These are phyloP conservation scores for Gopherus evgoodei DNA, from an alignment of 2,113 vertebrate genomes.

Conservation along the genomic window DNA sequence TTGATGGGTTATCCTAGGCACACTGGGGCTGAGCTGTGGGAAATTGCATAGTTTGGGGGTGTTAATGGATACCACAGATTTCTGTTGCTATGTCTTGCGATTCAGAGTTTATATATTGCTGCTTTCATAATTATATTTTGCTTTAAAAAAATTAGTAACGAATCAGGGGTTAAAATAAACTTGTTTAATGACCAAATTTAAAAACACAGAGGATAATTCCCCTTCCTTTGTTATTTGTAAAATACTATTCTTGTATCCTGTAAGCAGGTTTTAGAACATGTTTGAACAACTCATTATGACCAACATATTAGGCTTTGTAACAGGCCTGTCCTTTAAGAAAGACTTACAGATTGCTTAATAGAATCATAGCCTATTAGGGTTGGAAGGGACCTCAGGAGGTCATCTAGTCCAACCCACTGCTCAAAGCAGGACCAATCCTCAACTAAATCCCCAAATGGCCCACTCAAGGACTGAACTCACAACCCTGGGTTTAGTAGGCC, in stretches of 20 bases:
- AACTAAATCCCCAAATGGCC: no score
- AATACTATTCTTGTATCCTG: not conserved
- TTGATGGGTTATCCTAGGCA: accelerated
- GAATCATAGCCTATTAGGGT: no score
- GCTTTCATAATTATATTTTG: no score
- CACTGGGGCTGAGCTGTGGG: accelerated
- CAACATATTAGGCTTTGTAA: not conserved
- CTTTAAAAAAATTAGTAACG: no score
- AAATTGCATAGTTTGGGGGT: not conserved
- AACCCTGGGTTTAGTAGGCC: no score
- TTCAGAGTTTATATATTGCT: not conserved
- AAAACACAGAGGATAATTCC: no score
- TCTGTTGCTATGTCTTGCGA: slow-evolving; percentile 7
- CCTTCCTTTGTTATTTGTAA: no score
- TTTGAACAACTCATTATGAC: not conserved
- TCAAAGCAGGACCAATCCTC: no score
- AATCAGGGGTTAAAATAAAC: not conserved
- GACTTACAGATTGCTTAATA: not conserved
- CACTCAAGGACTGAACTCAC: no score
- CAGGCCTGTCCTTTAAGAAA: not conserved
- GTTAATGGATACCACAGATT: slow-evolving; percentile 11
- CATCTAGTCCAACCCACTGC: no score
- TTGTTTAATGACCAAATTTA: not conserved
- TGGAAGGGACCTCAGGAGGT: no score
- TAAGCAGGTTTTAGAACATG: not conserved